Evolutionary conservation across 2,888 invertebrate genomes (phyloP).

Genomic region (Stenurella melanura): DNA sequence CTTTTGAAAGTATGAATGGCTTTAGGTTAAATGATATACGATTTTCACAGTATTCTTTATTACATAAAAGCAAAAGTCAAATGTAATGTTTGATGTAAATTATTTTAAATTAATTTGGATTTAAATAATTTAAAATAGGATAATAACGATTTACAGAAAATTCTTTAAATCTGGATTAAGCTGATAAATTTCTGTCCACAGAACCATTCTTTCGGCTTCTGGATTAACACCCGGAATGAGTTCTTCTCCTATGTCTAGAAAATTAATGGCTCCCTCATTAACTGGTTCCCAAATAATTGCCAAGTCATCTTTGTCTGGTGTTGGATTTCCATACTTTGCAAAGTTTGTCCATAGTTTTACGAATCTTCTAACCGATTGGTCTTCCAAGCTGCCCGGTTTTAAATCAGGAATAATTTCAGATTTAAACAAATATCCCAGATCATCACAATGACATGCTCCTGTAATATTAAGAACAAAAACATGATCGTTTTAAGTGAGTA

Average conservation of each 20-base stretch:
- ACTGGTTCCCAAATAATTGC: constrained; percentile 61
- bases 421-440: constrained; percentile 62
- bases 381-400: constrained; percentile 60
- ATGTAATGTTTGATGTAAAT: too few species aligned
- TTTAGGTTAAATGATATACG: too few species aligned
- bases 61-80: too few species aligned
- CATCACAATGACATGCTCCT: constrained; percentile 61
- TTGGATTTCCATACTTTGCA: constrained; percentile 61
- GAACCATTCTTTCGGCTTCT: constrained; percentile 60
- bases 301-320: constrained; percentile 49
- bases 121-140: too few species aligned
- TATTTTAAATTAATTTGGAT: too few species aligned
- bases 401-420: constrained; percentile 53
- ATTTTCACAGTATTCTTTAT: too few species aligned
- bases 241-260: constrained; percentile 63
- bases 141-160: constrained; percentile 17
- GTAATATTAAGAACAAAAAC: constrained; percentile 20
- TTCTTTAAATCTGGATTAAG: constrained; percentile 7
- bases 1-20: too few species aligned
- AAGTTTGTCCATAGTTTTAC: constrained; percentile 65
- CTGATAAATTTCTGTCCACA: constrained; percentile 59
- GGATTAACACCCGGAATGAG: constrained; percentile 58
- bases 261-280: constrained; percentile 54
- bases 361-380: constrained; percentile 57
- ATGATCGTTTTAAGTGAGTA: too few species aligned